Base-by-base conservation (phyloP, 2,797 vertebrate species). In the Silurus aristotelis region DNA sequence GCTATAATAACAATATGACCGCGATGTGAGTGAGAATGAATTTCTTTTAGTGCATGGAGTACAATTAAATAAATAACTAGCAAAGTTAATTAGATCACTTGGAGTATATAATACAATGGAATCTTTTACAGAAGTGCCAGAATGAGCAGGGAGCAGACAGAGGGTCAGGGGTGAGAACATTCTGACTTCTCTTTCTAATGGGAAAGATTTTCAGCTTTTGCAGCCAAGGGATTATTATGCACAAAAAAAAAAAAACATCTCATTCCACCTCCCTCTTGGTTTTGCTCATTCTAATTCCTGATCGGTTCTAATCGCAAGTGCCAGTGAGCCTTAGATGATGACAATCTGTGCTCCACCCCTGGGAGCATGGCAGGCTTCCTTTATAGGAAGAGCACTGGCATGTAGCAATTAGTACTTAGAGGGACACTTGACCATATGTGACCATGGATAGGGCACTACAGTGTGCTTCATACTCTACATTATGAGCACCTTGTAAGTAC, bases 301-400 rank as follows among this genome's bases (percentile, higher is more conserved):
- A 64, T 78, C 66, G 64, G 14, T 73, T 63, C 55, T 85, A 67
- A 82, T 76, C 63, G 43, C 14, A 14, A 43, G 25, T 72, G 84
- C 78, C 87, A n/a, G 19, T n/a, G 48, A 78, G 73, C 56, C 15
- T 43, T 80, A 31, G 61, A 48, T 80, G 77, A 84, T 88, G 85
- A 89, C 78, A 87, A 87, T 87, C 84, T 10, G 6, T 43, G 60
- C 84, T 88, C 87, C 89, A 84, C 85, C 85, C 84, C 66, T 72
- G 76, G 76, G 70, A 86, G 72, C 67, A 71, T 56, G 25, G 38
- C 73, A 77, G 82, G 60, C 82, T 83, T 80, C 9, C 73, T 83
- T 31, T 85, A 63, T 85, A 19, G 80, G 56, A 83, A 31, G 17
- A 79, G 72, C 71, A 5, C 60, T 85, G 84, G 68, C 77, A n/a